A percentile compares a stretch with the other conserved stretches of the same genome.
Evolutionary conservation across 2,797 vertebrate genomes (phyloP).

Genomic region (Poeciliopsis turneri): DNA sequence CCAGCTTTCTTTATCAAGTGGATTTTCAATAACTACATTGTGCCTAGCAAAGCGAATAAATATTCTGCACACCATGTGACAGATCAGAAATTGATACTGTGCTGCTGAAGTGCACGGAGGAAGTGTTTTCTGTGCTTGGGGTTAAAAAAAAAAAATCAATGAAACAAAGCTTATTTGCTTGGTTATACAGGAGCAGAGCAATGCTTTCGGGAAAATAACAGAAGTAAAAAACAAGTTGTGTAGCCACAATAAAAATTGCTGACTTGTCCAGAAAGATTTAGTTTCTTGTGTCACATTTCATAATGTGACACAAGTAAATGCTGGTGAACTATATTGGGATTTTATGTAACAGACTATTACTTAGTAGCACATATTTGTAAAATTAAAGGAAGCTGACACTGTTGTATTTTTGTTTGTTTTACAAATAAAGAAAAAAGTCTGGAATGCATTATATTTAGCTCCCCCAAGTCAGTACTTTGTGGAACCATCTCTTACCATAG

Average conservation of each 20-base stretch:
- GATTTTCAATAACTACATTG: not conserved
- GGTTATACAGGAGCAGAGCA: not conserved
- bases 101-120: not conserved
- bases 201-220: not conserved
- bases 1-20: not conserved
- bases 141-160: not conserved
- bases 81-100: not conserved
- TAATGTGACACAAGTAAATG: not conserved
- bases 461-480: not conserved
- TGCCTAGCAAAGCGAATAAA: not conserved
- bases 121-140: not conserved
- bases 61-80: not conserved
- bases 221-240: not conserved
- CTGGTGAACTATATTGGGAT: not conserved
- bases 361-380: not conserved
- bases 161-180: not conserved
- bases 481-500: not conserved
- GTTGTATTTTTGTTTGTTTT: not conserved
- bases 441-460: not conserved
- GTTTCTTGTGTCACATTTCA: not conserved
- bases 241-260: not conserved
- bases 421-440: not conserved
- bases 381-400: not conserved
- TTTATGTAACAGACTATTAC: not conserved
- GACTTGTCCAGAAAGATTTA: not conserved